Base-by-base conservation (phyloP, 1,140 invertebrate species). In the Zaprionus camerounensis region DNA sequence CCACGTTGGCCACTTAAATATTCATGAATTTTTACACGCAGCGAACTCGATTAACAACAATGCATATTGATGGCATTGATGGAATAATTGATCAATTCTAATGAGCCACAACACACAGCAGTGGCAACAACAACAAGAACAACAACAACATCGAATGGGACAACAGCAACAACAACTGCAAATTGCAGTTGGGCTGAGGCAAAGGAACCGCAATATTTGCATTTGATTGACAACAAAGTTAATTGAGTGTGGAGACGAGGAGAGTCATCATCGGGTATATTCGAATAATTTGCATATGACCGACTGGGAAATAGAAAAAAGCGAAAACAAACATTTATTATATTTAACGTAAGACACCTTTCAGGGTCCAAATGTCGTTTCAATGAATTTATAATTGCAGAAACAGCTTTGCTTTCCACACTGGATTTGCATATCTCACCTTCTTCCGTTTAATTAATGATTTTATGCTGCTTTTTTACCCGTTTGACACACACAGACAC, bases 1-100 rank as follows among this genome's bases (percentile, higher is more conserved):
- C 67, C 31, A 58, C 65, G 44, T 24, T 41, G 62, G 65, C 61
- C 78, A 84, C 72, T 90, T 80, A 88, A 85, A 90, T 88, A 88
- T 88, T 71, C 85, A 88, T 84, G 85, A 79, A 76, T 76, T 80
- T 80, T 80, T 61, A 75, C 67, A 57, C 51, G 55, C 59, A 65
- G 65, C 26, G 82, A 88, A 88, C 88, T 88, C 84, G 84, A 88
- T 88, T 88, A 88, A 84, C 84, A 76, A 81, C 82, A 85, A 78
- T 82, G 84, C 88, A 91, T 91, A 91, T 90, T 91, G 88, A 91
- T 91, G 84, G 84, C 88, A 91, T 90, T 91, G 88, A 91, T 91
- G 84, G 84, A 91, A 91, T 91, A 91, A 91, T 88, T 91, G 88
- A 91, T 90, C 80, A 85, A 82, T 90, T 91, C 74, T 85, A 88